Evolutionary conservation across 2,888 invertebrate genomes (phyloP).

Genomic region (Eupithecia abbreviata): DNA sequence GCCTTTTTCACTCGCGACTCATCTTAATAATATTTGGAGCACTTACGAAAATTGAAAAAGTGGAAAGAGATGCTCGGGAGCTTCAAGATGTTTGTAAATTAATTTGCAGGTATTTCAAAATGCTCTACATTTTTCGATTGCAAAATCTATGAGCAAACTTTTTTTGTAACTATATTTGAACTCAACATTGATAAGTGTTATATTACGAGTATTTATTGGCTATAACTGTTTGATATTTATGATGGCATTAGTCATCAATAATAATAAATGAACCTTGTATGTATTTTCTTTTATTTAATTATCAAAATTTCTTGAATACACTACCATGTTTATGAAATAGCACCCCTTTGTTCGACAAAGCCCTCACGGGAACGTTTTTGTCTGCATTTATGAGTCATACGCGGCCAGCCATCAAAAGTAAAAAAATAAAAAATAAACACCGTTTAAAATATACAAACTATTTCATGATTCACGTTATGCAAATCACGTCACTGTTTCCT

Average conservation of each 20-base stretch:
- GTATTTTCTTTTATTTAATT: no score
- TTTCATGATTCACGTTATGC: slow-evolving; percentile 54
- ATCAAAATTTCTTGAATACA: no score
- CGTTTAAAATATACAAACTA: neutral
- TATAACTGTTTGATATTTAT: no score
- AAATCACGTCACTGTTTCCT: slow-evolving; percentile 68
- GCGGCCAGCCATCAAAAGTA: neutral
- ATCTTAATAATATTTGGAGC: slow-evolving; percentile 36
- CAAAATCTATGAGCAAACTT: neutral
- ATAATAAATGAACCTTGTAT: no score
- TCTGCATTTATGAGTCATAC: neutral
- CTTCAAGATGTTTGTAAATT: slow-evolving; percentile 16
- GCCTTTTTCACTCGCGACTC: slow-evolving; percentile 33
- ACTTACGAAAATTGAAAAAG: slow-evolving; percentile 42
- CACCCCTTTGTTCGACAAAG: neutral
- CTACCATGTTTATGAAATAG: neutral
- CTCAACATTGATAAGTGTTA: no score
- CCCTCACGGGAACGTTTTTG: neutral
- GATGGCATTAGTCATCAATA: no score
- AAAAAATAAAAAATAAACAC: neutral
- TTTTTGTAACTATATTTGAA: no score
- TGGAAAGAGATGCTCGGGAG: slow-evolving; percentile 13
- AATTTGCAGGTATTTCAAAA: slow-evolving; percentile 5
- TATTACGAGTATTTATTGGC: no score
- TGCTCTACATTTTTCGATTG: neutral